Evolutionary conservation across 2,797 vertebrate genomes (phyloP).

Genomic region (Dallia pectoralis): DNA sequence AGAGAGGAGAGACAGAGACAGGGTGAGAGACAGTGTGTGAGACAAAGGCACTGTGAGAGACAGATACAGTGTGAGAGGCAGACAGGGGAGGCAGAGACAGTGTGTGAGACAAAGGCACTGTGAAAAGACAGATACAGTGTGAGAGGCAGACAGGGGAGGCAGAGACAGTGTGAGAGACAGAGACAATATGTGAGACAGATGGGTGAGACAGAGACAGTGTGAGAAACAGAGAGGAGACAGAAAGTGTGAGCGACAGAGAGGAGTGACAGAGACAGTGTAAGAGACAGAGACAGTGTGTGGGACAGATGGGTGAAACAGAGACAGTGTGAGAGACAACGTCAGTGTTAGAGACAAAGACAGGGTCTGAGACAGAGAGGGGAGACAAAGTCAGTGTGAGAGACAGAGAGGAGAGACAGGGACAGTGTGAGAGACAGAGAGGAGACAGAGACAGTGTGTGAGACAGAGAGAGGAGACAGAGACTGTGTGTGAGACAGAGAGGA

Average conservation of each 20-base stretch:
- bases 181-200: no score
- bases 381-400: no score
- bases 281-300: slow-evolving; percentile 20
- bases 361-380: background rate
- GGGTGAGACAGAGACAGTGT: background rate
- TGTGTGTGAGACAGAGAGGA: slow-evolving; percentile 25
- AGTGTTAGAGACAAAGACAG: slow-evolving; percentile 35
- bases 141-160: slow-evolving; percentile 22
- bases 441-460: background rate
- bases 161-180: slow-evolving; percentile 34
- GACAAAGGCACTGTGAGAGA: slow-evolving; percentile 13
- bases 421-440: slow-evolving; percentile 26
- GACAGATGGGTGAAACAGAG: no score
- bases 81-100: slow-evolving; percentile 23
- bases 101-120: no score
- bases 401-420: no score
- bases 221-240: slow-evolving; percentile 13
- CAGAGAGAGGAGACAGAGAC: slow-evolving; percentile 9
- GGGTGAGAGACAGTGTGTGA: slow-evolving; percentile 21
- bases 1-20: background rate
- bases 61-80: slow-evolving; percentile 35
- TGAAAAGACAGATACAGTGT: slow-evolving; percentile 12
- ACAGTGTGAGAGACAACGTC: background rate
- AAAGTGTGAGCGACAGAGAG: slow-evolving; percentile 22
- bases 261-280: slow-evolving; percentile 35